phyloP scores from a whole-genome alignment of 2,113 vertebrate genomes.

The Maccullochella peelii region DNA sequence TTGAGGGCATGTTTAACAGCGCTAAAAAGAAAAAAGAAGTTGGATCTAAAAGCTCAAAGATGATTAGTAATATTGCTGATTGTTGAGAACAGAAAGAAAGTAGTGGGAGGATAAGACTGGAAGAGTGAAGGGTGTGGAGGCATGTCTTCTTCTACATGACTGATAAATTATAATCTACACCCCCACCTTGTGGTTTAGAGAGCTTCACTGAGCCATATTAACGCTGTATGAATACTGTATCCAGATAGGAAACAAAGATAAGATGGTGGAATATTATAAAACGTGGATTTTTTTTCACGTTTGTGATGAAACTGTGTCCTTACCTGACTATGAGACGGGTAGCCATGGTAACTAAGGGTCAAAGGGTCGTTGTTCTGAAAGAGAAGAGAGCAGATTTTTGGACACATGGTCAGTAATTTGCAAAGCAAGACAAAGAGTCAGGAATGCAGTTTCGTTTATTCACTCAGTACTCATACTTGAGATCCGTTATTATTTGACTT shows the following conservation, averaged over 20 bases:
- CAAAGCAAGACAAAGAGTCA: conserved; percentile 1
- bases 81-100: conserved; percentile 26
- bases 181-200: conserved; percentile 72
- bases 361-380: conserved; percentile 85
- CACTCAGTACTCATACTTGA: neutral
- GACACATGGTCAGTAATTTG: conserved; percentile 26
- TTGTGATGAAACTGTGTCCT: conserved; percentile 35
- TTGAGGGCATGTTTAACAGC: conserved; percentile 34
- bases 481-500: conserved; percentile 34
- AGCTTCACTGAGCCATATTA: conserved; percentile 45
- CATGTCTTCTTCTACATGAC: conserved; percentile 58
- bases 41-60: conserved; percentile 28
- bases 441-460: neutral
- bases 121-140: conserved; percentile 51
- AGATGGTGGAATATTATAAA: conserved; percentile 19
- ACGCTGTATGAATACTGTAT: conserved; percentile 17
- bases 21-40: conserved; percentile 18
- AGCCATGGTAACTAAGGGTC: conserved; percentile 84
- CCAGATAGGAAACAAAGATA: conserved; percentile 5
- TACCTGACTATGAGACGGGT: conserved; percentile 84
- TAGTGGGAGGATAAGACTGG: conserved; percentile 41
- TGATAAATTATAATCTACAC: conserved; percentile 73
- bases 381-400: conserved; percentile 61
- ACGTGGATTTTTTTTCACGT: neutral
- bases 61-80: conserved; percentile 26